Base-by-base conservation (phyloP, 2,888 invertebrate genomes). In the Calameuta pallipes region DNA sequence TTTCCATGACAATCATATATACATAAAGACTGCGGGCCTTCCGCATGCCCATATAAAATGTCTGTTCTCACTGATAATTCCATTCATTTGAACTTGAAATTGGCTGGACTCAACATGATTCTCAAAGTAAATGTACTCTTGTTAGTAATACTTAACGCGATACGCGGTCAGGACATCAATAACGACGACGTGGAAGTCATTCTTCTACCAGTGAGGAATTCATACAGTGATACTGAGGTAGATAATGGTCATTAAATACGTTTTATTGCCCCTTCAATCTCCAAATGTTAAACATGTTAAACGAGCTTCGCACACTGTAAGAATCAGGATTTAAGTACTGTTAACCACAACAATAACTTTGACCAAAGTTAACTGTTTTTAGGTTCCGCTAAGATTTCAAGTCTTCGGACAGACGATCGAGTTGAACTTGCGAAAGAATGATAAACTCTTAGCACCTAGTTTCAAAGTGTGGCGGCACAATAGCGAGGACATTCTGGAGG, bases 341-440 rank as follows among this genome's bases (percentile, higher is more conserved):
- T 41, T 1, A n/a, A 9, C 35, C 37, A 34, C 37, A 41, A 70
- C 4, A 41, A 73, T n/a, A 69, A 71, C 75, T 31, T 74, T 80
- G 80, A 74, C 75, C 13, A 11, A 33, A 34, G 37, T 73, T 23
- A 73, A 33, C 31, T 34, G 11, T 31, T 82, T 83, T 36, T 82
- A 90, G 90, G 85, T 90, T 69, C 88, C 89, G 6, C 69, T 90
- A 68, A 86, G 77, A 75, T 90, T 91, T 77, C 85, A 83, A 33
- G 90, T 87, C 13, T 90, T 90, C 68, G 90, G 90, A 6, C 84
- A 82, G 70, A 84, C 93, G 80, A 93, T 96, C 82, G 92, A 94
- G 80, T 92, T 96, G 75, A 93, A 93, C 85, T 88, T 96, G 83
- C 92, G 93, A 83, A 94, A 93, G 82, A 96, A 96, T 88, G 92